Base-by-base conservation (phyloP, 2,113 vertebrate species). In the Zeus faber region DNA sequence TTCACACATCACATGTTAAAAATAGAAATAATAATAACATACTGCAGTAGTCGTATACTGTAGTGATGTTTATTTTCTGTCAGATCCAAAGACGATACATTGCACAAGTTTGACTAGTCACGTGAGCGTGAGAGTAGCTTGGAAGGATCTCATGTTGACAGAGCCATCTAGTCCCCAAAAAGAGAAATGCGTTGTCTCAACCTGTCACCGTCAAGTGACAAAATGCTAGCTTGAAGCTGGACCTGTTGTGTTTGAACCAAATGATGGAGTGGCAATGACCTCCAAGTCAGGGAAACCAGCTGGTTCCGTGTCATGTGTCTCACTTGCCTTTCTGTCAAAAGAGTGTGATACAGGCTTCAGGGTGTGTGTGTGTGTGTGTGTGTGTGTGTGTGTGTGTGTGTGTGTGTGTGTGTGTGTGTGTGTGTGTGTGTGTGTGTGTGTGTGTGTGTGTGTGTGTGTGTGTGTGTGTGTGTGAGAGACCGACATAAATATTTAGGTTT, bases 171-270 rank as follows among this genome's bases (percentile, higher is more conserved):
- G 8, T 4, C 9, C 31, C 31, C 27, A 5, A 29, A 29, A 4
- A 29, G 9, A 29, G 27, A 13, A n/a, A n/a, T n/a, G n/a, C n/a
- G n/a, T n/a, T 9, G 62, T 79, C 69, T 50, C 43, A 67, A 54
- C 4, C 22, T 50, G 18, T 70, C 26, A 65, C 26, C 52, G 21
- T 66, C 65, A 62, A 51, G 39, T 40, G 23, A 45, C 27, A 52
- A 44, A 41, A 62, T 48, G 10, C 33, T 14, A 35, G 57, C 57
- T 40, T 40, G 49, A 39, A 68, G 49, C 31, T 23, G 11, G 40
- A 47, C 49, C 29, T 43, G 51, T 31, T 52, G 40, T 62, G 64
- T 17, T 59, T 51, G n/a, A 53, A 59, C 35, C 43, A 21, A 1
- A 14, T 46, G 49, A 25, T 41, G 31, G 25, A 39, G 24, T 58